Evolutionary conservation across 2,888 invertebrate genomes (phyloP).

Genomic region (Scaptodrosophila latifasciaeformis): DNA sequence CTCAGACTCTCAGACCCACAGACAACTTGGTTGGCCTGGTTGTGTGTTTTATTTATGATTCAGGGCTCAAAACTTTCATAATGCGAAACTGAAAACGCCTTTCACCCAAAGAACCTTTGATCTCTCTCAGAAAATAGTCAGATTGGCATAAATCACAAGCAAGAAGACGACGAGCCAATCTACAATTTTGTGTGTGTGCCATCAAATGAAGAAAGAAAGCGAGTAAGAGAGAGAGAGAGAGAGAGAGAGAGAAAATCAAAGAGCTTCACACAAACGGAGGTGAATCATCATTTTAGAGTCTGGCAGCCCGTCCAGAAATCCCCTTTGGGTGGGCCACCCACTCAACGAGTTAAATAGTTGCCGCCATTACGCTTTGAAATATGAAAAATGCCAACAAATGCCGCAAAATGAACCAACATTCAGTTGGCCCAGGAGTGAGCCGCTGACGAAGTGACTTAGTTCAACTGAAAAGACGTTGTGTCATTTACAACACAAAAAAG

Average conservation of each 20-base stretch:
- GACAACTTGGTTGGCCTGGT: no score
- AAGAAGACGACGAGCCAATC: not conserved
- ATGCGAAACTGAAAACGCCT: no score
- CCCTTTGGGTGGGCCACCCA: no score
- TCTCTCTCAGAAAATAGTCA: no score
- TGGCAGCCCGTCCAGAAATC: no score
- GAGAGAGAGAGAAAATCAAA: not conserved
- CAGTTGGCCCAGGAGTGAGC: not conserved
- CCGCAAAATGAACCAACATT: conserved; percentile 32
- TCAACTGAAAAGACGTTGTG: conserved; percentile 39
- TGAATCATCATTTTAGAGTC: no score
- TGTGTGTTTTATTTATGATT: no score
- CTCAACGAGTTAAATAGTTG: conserved; percentile 26
- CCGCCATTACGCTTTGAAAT: conserved; percentile 18
- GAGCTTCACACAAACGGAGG: not conserved
- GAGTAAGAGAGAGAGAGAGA: not conserved
- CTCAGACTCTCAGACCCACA: no score
- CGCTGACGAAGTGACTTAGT: conserved; percentile 26
- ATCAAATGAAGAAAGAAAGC: no score
- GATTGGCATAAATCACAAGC: not conserved
- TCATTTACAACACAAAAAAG: conserved; percentile 36
- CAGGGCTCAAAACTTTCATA: no score
- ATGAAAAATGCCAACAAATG: conserved; percentile 30
- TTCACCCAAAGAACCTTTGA: no score
- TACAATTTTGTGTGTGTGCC: no score